Percentiles rank a stretch among this genome's conserved stretches.
These are phyloP conservation scores for Philhelius pedissequus DNA, from an alignment of 2,888 invertebrate genomes.

Conservation along the genomic window DNA sequence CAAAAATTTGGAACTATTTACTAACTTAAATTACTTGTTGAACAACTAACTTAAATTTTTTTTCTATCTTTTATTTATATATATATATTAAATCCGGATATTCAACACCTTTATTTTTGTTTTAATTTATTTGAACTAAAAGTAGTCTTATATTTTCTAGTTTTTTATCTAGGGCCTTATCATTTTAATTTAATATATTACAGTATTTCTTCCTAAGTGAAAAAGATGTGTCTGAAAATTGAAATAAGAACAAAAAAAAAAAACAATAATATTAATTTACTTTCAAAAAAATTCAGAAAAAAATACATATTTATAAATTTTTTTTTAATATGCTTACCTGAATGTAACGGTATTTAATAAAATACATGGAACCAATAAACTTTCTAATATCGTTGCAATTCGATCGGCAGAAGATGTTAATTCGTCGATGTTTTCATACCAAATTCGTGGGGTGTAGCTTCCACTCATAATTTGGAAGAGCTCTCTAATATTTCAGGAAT, in stretches of 20 bases:
- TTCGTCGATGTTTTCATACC: too few relatives aligned
- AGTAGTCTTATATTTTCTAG: constrained; percentile 52
- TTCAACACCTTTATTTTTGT: constrained; percentile 13
- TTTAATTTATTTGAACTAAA: constrained; percentile 20
- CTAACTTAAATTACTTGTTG: constrained; percentile 35
- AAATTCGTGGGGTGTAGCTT: too few relatives aligned
- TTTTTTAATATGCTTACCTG: constrained; percentile 76
- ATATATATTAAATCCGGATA: not conserved
- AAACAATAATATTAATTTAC: too few relatives aligned
- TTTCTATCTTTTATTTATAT: not conserved
- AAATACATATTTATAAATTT: too few relatives aligned
- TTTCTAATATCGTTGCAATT: constrained; percentile 78
- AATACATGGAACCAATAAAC: constrained; percentile 78
- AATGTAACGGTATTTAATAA: constrained; percentile 77
- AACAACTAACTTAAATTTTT: constrained; percentile 40
- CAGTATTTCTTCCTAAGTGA: constrained; percentile 65
- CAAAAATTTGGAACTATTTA: constrained; percentile 58
- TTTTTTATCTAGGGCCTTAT: constrained; percentile 44
- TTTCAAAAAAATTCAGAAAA: too few relatives aligned
- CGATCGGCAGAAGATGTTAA: constrained; percentile 80
- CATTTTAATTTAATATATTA: constrained; percentile 11
- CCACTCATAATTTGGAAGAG: too few relatives aligned
- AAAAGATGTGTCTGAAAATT: constrained; percentile 57
- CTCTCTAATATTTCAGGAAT: too few relatives aligned
- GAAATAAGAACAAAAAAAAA: not conserved